A percentile compares a stretch with the other conserved stretches of the same genome.
Evolutionary conservation across 1,140 invertebrate genomes (phyloP).

Genomic region (Drosophila sp.): DNA sequence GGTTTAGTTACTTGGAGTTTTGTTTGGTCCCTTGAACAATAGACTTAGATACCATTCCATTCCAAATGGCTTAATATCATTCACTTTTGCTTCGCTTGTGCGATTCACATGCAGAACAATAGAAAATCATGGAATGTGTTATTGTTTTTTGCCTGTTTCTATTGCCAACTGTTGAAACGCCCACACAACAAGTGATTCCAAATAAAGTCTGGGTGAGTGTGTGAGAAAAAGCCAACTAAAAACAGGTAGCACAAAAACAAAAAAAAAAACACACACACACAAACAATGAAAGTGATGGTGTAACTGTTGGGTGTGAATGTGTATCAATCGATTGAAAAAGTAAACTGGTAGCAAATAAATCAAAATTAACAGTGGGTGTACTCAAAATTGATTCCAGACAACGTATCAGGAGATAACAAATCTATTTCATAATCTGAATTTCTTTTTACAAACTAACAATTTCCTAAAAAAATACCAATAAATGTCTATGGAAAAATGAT

Average conservation of each 20-base stretch:
- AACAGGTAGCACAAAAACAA: conserved; percentile 11
- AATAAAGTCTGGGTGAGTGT: conserved; percentile 2
- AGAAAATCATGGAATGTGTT: conserved; percentile 7
- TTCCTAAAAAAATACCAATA: too few relatives aligned
- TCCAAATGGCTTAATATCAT: conserved; percentile 44
- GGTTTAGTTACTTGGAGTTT: conserved; percentile 31
- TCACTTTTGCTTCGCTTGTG: conserved; percentile 10
- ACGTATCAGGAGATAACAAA: too few relatives aligned
- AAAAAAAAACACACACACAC: not conserved
- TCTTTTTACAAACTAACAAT: too few relatives aligned
- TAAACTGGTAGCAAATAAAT: not conserved
- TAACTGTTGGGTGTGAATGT: conserved; percentile 9
- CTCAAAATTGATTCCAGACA: not conserved
- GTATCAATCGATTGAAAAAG: not conserved
- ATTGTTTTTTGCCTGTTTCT: conserved; percentile 29
- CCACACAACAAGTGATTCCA: conserved; percentile 65
- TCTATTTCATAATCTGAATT: too few relatives aligned
- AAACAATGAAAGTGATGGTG: conserved; percentile 11
- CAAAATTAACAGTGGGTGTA: not conserved
- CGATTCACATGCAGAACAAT: conserved; percentile 24
- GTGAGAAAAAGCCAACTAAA: conserved; percentile 11
- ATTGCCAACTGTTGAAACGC: conserved; percentile 55
- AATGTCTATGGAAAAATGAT: too few relatives aligned
- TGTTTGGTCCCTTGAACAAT: conserved; percentile 29
- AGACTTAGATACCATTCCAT: conserved; percentile 43